Evolutionary conservation across 2,888 invertebrate genomes (phyloP), one percentile per base, ranked within the genome.

Genomic region (Drosophila mulleri): DNA sequence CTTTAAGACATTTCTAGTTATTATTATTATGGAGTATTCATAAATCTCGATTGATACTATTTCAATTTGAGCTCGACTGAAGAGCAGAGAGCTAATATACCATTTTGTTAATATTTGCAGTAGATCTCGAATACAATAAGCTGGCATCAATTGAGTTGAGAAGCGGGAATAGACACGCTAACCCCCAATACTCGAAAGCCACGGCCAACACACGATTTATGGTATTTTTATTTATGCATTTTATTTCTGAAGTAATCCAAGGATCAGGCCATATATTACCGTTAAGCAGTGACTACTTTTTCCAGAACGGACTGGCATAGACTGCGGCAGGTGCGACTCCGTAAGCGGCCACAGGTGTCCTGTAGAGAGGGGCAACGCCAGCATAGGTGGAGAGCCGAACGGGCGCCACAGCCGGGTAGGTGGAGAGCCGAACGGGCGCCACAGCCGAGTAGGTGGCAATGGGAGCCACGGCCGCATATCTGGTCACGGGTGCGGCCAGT

Each of bases 121-220:
- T 32, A 7, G 32, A 14, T 0, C 1, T 14, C 7, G 14, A 7
- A 12, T 12, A 18, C 1, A 50, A 14, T 32, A 50, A 50, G 18
- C 32, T 32, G 18, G 18, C 32, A 32, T 12, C 78, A 83, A 81
- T 77, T 77, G 68, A 53, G 68, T 81, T 82, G 72, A 75, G 63
- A 65, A 65, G 62, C 57, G 37, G 45, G 59, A 62, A 48, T 26
- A 44, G 58, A 54, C 80, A 83, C 67, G 67, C 71, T 41, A 80
- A 60, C 59, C n/a, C 53, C 32, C 45, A 11, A 11, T 32, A 35
- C 11, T 26, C 29, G n/a, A 32, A 14, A 37, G 23, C 41, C 7
- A 52, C 11, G n/a, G 18, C 20, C 16, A 16, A 7, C 8, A 37
- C 11, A 37, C 14, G 6, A 14, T 35, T 9, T 44, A 20, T 16